These are phyloP conservation scores for Microcebus ravelobensis DNA, from an alignment of 2,113 vertebrate species.

Conservation along the genomic window DNA sequence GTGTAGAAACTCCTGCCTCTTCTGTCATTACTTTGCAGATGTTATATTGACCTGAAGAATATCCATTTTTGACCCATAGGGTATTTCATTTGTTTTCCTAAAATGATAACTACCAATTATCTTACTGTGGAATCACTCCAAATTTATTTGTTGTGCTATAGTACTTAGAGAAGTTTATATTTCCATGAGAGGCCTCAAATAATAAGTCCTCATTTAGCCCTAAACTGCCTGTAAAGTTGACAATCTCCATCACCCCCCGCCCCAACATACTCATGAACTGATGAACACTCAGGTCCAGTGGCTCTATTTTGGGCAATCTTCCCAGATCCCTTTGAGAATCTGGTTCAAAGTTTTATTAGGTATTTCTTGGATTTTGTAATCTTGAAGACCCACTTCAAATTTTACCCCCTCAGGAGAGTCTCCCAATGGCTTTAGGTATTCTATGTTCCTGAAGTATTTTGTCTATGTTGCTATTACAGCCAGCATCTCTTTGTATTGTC, in stretches of 20 bases:
- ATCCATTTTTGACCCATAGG: not conserved
- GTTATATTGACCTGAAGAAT: not conserved
- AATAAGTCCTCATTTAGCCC: not conserved
- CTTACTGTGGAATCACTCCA: not conserved
- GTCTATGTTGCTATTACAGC: not conserved
- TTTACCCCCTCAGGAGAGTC: not conserved
- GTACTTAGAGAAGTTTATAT: not conserved
- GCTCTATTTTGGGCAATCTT: not conserved
- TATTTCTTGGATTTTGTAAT: not conserved
- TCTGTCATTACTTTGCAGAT: not conserved
- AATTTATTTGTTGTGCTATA: not conserved
- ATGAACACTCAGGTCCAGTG: not conserved
- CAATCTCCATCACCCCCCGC: not conserved
- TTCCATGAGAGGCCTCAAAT: not conserved
- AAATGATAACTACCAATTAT: not conserved
- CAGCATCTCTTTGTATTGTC: not conserved
- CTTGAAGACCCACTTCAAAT: not conserved
- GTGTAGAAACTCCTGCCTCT: too few species aligned
- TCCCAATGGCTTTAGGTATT: not conserved
- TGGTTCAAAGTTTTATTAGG: not conserved
- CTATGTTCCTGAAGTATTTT: not conserved
- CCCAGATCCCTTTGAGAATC: not conserved
- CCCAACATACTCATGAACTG: not conserved
- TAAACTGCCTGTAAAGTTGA: not conserved
- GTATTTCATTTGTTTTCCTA: slow-evolving; percentile 47